phyloP scores from a whole-genome alignment of 2,113 vertebrate species.

The Percopsis transmontana region DNA sequence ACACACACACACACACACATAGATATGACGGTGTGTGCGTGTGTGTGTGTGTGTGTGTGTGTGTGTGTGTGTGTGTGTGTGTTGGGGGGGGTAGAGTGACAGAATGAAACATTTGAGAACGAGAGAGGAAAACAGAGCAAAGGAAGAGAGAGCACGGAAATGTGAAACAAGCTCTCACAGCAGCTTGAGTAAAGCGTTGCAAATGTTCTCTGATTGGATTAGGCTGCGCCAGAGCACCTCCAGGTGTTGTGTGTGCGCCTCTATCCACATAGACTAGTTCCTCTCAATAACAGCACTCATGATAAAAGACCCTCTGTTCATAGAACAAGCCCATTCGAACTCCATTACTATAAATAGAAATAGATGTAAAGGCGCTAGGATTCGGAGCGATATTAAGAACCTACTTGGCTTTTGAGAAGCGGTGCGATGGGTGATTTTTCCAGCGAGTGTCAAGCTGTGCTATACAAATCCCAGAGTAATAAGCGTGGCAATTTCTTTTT shows the following conservation, averaged over 20 bases:
- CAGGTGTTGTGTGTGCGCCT: slow-evolving; percentile 60
- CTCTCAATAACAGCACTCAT: slow-evolving; percentile 30
- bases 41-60: no score
- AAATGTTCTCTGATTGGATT: slow-evolving; percentile 38
- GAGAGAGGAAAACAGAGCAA: slow-evolving; percentile 24
- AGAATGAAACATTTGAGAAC: slow-evolving; percentile 23
- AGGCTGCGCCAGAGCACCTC: slow-evolving; percentile 46
- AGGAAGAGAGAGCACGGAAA: slow-evolving; percentile 19
- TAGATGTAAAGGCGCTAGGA: slow-evolving; percentile 63
- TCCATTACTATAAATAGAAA: slow-evolving; percentile 54
- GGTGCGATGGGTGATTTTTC: slow-evolving; percentile 53
- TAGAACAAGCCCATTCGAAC: slow-evolving; percentile 49
- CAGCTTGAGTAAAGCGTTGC: not conserved
- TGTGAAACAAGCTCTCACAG: slow-evolving; percentile 2
- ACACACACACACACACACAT: not conserved
- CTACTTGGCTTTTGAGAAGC: slow-evolving; percentile 72
- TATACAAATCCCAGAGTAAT: slow-evolving; percentile 65
- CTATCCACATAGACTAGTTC: slow-evolving; percentile 25
- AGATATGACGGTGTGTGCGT: no score
- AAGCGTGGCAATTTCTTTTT: slow-evolving; percentile 66
- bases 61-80: no score
- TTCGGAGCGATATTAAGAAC: slow-evolving; percentile 60
- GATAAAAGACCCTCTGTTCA: slow-evolving; percentile 40
- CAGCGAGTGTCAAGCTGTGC: slow-evolving; percentile 63
- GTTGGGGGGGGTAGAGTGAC: not conserved